Percentiles rank a stretch among this genome's conserved stretches.
Conservation (phyloP, 2,888 invertebrate species). For the Dryococelus australis region DNA sequence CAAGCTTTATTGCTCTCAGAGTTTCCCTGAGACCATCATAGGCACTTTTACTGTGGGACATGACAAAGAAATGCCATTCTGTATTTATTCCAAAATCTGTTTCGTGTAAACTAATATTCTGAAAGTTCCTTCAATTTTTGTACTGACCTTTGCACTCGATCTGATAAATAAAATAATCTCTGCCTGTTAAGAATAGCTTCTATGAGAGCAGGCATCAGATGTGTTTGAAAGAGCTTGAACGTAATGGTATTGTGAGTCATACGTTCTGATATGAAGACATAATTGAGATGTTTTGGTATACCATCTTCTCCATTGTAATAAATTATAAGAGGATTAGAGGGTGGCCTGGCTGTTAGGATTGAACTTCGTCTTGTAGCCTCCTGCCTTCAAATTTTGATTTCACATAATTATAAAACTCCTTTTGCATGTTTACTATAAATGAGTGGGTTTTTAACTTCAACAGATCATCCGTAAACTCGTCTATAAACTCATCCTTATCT, state of each 20-base stretch:
- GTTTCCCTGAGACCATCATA: not conserved
- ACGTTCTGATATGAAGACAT: conserved; percentile 4
- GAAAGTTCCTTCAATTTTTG: not conserved
- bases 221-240: not conserved
- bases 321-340: not conserved
- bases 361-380: conserved; percentile 5
- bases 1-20: no score
- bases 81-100: not conserved
- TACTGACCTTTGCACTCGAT: not conserved
- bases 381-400: not conserved
- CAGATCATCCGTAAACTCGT: not conserved
- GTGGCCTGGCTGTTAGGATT: conserved; percentile 12
- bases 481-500: not conserved
- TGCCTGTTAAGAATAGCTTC: not conserved
- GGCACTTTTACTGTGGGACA: not conserved
- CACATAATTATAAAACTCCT: no score
- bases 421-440: not conserved
- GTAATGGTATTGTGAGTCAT: not conserved
- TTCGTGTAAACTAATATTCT: not conserved
- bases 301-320: not conserved
- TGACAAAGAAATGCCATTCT: conserved; percentile 2
- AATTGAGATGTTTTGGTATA: not conserved
- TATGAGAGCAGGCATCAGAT: not conserved
- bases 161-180: not conserved
- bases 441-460: not conserved